phyloP scores from a whole-genome alignment of 2,113 vertebrate genomes.

The Pitta sordida region DNA sequence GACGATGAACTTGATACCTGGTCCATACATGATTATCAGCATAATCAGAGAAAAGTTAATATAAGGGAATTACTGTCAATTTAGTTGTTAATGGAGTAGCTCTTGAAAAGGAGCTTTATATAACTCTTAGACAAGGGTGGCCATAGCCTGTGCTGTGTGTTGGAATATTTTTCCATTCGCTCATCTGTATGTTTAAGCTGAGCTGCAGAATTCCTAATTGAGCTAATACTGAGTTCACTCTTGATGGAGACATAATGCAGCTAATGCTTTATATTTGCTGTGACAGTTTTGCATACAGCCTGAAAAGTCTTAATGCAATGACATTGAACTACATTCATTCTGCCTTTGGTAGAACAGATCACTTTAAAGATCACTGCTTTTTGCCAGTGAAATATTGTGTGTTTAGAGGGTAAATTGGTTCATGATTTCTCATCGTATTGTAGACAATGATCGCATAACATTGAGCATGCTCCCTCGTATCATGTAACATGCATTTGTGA shows the following conservation, averaged over 20 bases:
- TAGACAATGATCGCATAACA: neutral
- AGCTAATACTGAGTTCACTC: neutral
- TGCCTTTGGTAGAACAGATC: neutral
- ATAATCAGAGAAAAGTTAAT: neutral
- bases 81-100: neutral
- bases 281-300: neutral
- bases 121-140: neutral
- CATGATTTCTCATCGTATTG: neutral
- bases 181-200: neutral
- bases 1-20: neutral
- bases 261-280: neutral
- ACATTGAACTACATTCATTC: neutral
- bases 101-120: neutral
- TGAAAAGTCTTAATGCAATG: neutral
- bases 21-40: neutral
- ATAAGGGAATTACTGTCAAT: neutral
- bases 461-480: neutral
- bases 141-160: neutral
- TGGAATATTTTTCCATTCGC: neutral
- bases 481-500: neutral
- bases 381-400: neutral
- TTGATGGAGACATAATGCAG: neutral
- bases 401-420: neutral
- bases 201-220: neutral
- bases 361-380: neutral